Evolutionary conservation across 2,113 vertebrate genomes (phyloP), one percentile per base, ranked within the genome.

Genomic region (Aegypius monachus): DNA sequence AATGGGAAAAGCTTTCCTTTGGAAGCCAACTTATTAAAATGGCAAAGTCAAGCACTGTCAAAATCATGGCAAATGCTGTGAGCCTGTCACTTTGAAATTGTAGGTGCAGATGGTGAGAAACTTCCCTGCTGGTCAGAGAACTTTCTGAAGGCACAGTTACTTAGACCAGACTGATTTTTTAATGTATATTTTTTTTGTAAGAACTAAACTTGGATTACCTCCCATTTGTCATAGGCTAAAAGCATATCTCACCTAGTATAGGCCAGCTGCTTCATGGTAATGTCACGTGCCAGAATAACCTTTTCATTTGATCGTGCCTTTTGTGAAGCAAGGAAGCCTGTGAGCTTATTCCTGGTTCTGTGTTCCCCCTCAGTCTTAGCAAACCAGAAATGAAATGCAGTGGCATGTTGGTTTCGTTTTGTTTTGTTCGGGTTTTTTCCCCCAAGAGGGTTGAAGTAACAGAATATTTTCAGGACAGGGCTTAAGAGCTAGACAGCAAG

Each of bases 21-120:
- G 34, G 68, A 94, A 94, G 55, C 38, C 65, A 89, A 9, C n/a
- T 91, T 91, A 89, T 78, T 95, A 84, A 95, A 96, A 74, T 20
- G 29, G 75, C 71, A 58, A 88, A 67, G 67, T 90, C 80, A 74
- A 70, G 67, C 55, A 74, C 59, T 81, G 80, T 83, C 80, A 92
- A 90, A 95, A 83, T 90, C 53, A 53, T 11, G 9, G 86, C 36
- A 88, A 95, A 42, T 58, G 25, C 80, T 96, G 86, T 52, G 89
- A 85, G 58, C 70, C 40, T 90, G 48, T 94, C 70, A 38, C 63
- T 89, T 81, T 62, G 71, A 93, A 91, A 94, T 53, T 85, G 34
- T 26, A 73, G 66, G 73, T 81, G 36, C 90, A 96, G 87, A 79
- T 80, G 78, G 56, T 81, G 84, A 87, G 84, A 84, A 91, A 71